Conservation (phyloP, 2,113 vertebrate genomes). For the Dipodomys ordii region DNA sequence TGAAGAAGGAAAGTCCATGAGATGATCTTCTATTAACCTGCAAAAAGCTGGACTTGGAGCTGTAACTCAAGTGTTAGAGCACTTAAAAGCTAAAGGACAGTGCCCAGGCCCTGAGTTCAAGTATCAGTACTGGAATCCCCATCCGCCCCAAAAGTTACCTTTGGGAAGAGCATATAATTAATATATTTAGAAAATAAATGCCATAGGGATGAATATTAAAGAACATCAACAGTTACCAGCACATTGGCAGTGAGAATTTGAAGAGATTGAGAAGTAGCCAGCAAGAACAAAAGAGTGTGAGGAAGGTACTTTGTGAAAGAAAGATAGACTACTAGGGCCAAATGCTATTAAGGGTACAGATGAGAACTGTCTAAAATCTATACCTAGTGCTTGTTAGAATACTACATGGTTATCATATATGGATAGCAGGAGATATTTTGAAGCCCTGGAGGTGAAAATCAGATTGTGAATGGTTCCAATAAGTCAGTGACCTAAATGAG, state of each 20-base stretch:
- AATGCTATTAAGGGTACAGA: not conserved
- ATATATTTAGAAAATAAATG: not conserved
- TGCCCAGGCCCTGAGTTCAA: no score
- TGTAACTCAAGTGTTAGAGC: no score
- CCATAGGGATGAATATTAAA: not conserved
- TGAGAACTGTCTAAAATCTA: not conserved
- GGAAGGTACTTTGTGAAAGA: not conserved
- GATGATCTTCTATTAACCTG: no score
- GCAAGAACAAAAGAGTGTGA: not conserved
- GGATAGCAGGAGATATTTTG: not conserved
- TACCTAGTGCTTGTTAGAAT: not conserved
- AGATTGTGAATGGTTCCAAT: conserved; percentile 7
- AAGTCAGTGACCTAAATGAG: not conserved
- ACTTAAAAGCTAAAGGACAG: no score
- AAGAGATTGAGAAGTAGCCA: not conserved
- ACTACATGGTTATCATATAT: not conserved
- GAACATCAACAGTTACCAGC: not conserved
- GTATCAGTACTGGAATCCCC: no score
- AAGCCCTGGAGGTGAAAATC: not conserved
- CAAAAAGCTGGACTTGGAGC: no score
- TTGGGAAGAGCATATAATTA: not conserved
- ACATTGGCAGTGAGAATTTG: not conserved
- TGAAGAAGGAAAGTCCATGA: no score
- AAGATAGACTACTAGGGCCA: not conserved
- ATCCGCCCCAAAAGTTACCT: no score